phyloP scores from a whole-genome alignment of 2,888 invertebrate species.

The Epinotia demarniana region DNA sequence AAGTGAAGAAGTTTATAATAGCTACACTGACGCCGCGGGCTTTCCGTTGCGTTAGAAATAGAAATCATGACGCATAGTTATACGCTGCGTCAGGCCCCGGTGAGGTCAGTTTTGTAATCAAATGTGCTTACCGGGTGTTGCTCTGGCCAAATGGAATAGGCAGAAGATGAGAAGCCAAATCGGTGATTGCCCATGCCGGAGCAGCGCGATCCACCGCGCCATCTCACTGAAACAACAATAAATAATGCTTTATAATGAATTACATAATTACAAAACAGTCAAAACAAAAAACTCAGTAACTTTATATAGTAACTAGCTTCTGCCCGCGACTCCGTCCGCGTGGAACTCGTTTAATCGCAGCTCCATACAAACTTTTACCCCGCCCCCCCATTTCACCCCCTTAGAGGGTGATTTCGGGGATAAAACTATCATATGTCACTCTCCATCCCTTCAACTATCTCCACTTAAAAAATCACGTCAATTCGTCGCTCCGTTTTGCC shows the following conservation, averaged over 20 bases:
- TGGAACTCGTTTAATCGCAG: too few relatives aligned
- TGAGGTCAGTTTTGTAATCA: not conserved
- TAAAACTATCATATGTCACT: too few relatives aligned
- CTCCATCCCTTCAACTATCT: too few relatives aligned
- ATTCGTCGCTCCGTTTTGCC: too few relatives aligned
- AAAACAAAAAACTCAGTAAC: not conserved
- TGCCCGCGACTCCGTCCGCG: too few relatives aligned
- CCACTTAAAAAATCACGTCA: too few relatives aligned
- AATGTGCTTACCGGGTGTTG: constrained; percentile 71
- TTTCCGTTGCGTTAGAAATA: too few relatives aligned
- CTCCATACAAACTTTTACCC: too few relatives aligned
- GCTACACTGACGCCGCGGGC: not conserved
- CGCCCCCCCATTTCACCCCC: too few relatives aligned
- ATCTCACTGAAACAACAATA: constrained; percentile 77
- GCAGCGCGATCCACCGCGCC: constrained; percentile 78
- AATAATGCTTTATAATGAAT: constrained; percentile 12
- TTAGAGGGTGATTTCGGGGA: too few relatives aligned
- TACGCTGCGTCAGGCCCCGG: not conserved
- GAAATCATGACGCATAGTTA: too few relatives aligned
- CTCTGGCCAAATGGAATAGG: constrained; percentile 64
- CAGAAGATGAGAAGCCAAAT: constrained; percentile 70
- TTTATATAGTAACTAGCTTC: too few relatives aligned
- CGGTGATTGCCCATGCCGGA: constrained; percentile 67
- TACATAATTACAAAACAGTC: constrained; percentile 25
- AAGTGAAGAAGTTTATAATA: not conserved